Evolutionary conservation across 1,140 invertebrate species (phyloP), one percentile per base, ranked within the genome.

Genomic region (Drosophila baimaii): DNA sequence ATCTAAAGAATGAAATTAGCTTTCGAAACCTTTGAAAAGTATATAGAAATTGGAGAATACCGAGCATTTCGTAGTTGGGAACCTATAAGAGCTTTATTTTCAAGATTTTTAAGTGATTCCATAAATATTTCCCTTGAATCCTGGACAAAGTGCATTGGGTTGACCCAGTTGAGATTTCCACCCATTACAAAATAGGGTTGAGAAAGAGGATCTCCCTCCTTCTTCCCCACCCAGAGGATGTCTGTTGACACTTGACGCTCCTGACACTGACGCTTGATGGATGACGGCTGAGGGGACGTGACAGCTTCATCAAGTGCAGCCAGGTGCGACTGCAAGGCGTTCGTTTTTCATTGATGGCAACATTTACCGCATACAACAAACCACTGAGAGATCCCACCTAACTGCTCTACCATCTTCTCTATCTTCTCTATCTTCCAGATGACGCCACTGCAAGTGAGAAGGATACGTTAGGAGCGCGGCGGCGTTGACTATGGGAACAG

Each of bases 401-500:
- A 41, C 58, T 43, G n/a, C 13, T 17, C 15, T 58, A n/a, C 19
- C 29, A 9, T 43, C 3, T 17, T 9, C 46, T 46, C 25, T 8
- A 3, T 17, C 7, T 9, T 49, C 13, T 21, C 15, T n/a, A 5
- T 44, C 19, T 65, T 76, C 25, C 70, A 89, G 94, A 94, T 94
- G 94, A 95, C 94, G 94, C 93, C 94, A 93, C 93, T 94, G 93
- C 93, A 93, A 94, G 85, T 94, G 93, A 94, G 93, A 93, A 94
- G 93, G 94, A 94, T 94, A 93, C 93, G 94, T 93, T 94, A 94
- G 94, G 94, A 61, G 29, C 70, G 94, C 51, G 73, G 74, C 95
- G 94, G 94, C 95, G 94, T 93, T 94, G 95, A 95, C 95, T 94
- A 95, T 95, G 95, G 95, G 94, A 95, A 93, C 94, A 95, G 94